Base-by-base conservation (phyloP, 2,888 invertebrate genomes). In the Phania funesta region DNA sequence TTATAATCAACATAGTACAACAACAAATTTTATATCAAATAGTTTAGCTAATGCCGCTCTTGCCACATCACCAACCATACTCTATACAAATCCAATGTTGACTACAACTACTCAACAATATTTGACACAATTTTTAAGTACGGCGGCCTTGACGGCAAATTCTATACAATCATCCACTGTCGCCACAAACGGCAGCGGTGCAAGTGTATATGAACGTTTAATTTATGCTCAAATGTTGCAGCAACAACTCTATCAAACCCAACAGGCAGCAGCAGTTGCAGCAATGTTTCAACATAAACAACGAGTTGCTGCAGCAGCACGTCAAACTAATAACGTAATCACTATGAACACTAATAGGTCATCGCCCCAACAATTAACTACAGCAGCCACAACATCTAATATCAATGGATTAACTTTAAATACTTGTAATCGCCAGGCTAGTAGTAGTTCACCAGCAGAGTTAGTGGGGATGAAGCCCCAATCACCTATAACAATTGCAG, bases 281-380 rank as follows among this genome's bases (percentile, higher is more conserved):
- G 84, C 84, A 44, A 85, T 86, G 86, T 84, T 80, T 32, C 84
- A 84, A 32, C 84, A 85, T 22, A 84, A 84, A 84, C 96, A 95
- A 85, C 73, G 84, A 6, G n/a, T 71, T 13, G 70, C 80, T n/a
- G 67, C 73, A 3, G 84, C 79, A 3, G 76, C 80, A 6, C 52
- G 67, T 8, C 65, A 62, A 8, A 13, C 50, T 13, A 16, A 6
- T 2, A 54, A 29, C 11, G 29, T 44, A 32, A n/a, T 35, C 2
- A 44, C 13, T 48, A 22, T 41, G 11, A 65, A 58, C 35, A 52
- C 18, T 4, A 65, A 74, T 38, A 50, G 58, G 7, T 16, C 54
- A 20, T 50, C 74, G 8, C 44, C 52, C 2, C 60, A 67, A 60
- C 58, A 50, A 18, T 22, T 67, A 38, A n/a, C 11, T 29, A 9